Conservation (phyloP, 2,888 invertebrate species). For the Agapostemon virescens region DNA sequence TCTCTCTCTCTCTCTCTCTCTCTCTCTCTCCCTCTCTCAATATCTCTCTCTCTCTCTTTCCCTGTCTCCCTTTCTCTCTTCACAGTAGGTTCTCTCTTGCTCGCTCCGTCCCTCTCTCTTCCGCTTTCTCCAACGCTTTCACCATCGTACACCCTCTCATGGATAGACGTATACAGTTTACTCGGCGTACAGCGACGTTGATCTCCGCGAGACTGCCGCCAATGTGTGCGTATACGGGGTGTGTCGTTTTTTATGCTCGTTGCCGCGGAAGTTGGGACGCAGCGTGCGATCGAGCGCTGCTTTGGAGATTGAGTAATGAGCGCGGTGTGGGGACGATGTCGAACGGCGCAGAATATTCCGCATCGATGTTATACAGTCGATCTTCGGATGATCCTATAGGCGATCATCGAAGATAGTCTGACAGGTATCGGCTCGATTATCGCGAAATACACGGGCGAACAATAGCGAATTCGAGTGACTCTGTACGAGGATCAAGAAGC, state of each 20-base stretch:
- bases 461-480: background rate
- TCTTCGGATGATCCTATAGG: background rate
- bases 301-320: slow-evolving; percentile 8
- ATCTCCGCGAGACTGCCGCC: slow-evolving; percentile 50
- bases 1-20: slow-evolving; percentile 4
- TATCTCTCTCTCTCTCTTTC: background rate
- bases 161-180: slow-evolving; percentile 54
- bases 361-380: background rate
- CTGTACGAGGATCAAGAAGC: background rate
- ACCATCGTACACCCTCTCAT: slow-evolving; percentile 50
- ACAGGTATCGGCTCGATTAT: background rate
- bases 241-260: slow-evolving; percentile 38
- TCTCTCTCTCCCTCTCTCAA: slow-evolving; percentile 8
- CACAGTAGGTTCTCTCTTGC: slow-evolving; percentile 20
- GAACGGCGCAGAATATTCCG: background rate
- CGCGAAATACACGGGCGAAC: background rate
- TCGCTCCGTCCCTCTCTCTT: slow-evolving; percentile 13
- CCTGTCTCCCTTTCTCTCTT: background rate
- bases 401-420: background rate
- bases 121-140: slow-evolving; percentile 42
- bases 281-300: background rate
- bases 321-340: background rate
- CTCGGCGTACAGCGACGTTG: slow-evolving; percentile 55
- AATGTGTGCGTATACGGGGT: slow-evolving; percentile 48
- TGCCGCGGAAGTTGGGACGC: slow-evolving; percentile 13